phyloP scores from a whole-genome alignment of 2,888 invertebrate species.

The Athalia circularis region DNA sequence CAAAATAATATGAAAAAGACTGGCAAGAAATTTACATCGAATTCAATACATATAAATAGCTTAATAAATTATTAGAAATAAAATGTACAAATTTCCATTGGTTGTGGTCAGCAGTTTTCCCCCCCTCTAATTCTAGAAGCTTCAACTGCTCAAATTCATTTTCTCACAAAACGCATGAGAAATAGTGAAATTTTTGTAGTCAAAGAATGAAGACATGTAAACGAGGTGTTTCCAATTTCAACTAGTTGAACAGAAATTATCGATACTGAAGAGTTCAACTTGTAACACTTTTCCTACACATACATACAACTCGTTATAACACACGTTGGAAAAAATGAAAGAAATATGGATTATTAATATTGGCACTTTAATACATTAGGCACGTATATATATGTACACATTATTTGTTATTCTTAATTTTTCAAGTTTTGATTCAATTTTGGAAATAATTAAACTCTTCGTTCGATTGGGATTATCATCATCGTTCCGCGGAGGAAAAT shows the following conservation, averaged over 20 bases:
- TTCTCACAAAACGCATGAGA: neutral
- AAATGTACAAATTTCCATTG: constrained; percentile 16
- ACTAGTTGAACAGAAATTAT: constrained; percentile 11
- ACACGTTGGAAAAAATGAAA: neutral
- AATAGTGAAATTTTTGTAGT: neutral
- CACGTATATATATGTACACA: constrained; percentile 31
- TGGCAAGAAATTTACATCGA: constrained; percentile 40
- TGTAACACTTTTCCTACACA: neutral
- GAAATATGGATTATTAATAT: constrained; percentile 18
- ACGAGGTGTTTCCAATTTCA: neutral
- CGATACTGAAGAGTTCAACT: constrained; percentile 19
- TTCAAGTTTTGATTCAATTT: constrained; percentile 27
- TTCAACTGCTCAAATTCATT: neutral
- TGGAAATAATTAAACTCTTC: constrained; percentile 8
- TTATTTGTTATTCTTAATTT: neutral
- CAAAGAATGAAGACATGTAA: neutral
- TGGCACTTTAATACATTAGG: constrained; percentile 41
- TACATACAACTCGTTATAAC: neutral
- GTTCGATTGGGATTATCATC: neutral
- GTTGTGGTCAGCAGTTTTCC: constrained; percentile 20
- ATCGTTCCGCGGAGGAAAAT: too few relatives aligned
- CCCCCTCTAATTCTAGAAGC: constrained; percentile 1
- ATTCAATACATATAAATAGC: constrained; percentile 7
- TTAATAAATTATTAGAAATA: constrained; percentile 31
- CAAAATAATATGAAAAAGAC: neutral